These are phyloP conservation scores for Falco peregrinus DNA, from an alignment of 2,797 vertebrate genomes.

Conservation along the genomic window DNA sequence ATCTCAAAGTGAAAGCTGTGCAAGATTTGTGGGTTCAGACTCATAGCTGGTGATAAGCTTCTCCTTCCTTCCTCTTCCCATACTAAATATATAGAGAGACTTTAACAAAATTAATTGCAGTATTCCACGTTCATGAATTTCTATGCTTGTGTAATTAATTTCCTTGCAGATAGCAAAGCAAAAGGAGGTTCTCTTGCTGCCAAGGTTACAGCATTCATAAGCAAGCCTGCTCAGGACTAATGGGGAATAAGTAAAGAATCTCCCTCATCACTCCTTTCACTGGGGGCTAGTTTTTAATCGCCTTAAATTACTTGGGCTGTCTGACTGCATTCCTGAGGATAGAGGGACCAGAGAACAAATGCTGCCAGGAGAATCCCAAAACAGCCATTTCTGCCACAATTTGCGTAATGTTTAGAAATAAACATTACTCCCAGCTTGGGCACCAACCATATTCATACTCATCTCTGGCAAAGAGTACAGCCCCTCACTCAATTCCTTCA, in stretches of 20 bases:
- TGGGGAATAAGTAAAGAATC: constrained; percentile 33
- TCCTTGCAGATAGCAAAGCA: constrained; percentile 45
- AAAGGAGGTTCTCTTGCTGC: constrained; percentile 40
- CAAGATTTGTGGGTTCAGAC: constrained; percentile 46
- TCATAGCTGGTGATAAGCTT: constrained; percentile 44
- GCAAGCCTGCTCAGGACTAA: constrained; percentile 21
- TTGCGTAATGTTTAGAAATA: not conserved
- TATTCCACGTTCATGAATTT: constrained; percentile 54
- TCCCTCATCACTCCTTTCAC: not conserved
- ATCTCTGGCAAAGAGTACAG: not conserved
- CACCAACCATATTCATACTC: not conserved
- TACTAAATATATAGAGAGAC: constrained; percentile 55
- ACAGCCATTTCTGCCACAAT: not conserved
- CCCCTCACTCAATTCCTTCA: not conserved
- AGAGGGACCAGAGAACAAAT: not conserved
- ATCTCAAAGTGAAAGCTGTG: constrained; percentile 42
- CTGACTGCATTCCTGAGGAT: not conserved
- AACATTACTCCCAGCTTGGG: not conserved
- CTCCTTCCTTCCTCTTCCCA: constrained; percentile 34
- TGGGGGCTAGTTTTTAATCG: not conserved
- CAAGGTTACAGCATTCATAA: constrained; percentile 57
- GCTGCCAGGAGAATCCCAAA: not conserved
- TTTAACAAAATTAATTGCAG: constrained; percentile 69
- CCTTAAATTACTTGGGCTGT: not conserved
- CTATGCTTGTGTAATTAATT: constrained; percentile 51